Evolutionary conservation across 2,888 invertebrate species (phyloP), one percentile per base, ranked within the genome.

Genomic region (Coelinius sp.): DNA sequence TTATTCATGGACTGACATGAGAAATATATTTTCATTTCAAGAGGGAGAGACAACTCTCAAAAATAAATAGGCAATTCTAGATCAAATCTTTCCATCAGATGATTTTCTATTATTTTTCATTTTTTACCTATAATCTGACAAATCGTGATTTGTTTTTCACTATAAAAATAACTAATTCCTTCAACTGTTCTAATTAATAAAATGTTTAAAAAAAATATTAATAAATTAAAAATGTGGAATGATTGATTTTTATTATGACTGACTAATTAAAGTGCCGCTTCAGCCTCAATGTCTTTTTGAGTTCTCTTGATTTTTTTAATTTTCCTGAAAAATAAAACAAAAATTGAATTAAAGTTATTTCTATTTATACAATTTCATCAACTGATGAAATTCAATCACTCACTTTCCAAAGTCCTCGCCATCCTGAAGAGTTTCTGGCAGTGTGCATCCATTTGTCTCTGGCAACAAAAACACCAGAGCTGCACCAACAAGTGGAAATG

Each of bases 361-460:
- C 7, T 31, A 7, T 41, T 41, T n/a, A 41, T 41, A 6, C 2
- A 6, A 10, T n/a, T 49, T 49, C 22, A 49, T 20, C 5, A 20
- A 49, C 20, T 2, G 20, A 49, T 53, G 12, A 27, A 56, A 31
- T n/a, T 38, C 1, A 70, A 25, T 27, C 53, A 80, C 85, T 78
- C 76, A 88, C 85, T 89, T 90, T 44, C 90, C 91, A 80, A 91
- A 91, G 17, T 88, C 89, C 87, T 95, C 95, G 0, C 94, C 94
- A 81, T 95, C 95, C 81, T 93, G 93, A 73, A 95, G 89, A 0
- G 95, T 95, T 81, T 95, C 95, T 0, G 95, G 95, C 22, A 96
- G 88, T 77, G 91, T 91, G 78, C 92, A 92, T 71, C 93, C 93
- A 71, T 92, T 90, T 0, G 96, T 96, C 87, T 96, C 96, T 0